Base-by-base conservation (phyloP, 2,113 vertebrate species). In the Geococcyx californianus region DNA sequence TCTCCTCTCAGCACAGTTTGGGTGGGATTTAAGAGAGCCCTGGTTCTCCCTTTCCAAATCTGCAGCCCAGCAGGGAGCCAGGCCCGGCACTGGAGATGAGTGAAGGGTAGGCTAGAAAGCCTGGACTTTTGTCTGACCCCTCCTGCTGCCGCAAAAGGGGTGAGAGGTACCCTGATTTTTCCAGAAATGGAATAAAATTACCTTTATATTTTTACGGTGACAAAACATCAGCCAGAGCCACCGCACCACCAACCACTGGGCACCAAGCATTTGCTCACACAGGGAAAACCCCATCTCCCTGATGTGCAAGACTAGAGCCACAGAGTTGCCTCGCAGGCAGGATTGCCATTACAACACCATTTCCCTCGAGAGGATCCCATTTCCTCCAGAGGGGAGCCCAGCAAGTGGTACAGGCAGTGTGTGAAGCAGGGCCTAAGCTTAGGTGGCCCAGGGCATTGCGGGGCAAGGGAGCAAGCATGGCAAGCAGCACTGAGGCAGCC, bases 141-240 rank as follows among this genome's bases (percentile, higher is more conserved):
- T 68, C n/a, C 74, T 1, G 5, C 63, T 56, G 55, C 75, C 59
- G 47, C 70, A 60, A 34, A 86, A 64, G 84, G 73, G 36, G 49
- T 60, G 72, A 89, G 47, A 44, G 40, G n/a, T 64, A 44, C 78
- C 34, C 60, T 74, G n/a, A n/a, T 70, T 85, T 74, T 88, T 58
- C 66, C 0, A 3, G 3, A 1, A 1, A 1, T 23, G n/a, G 16
- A 52, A 29, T 45, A 73, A 74, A 74, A 90, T 10, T 11, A 38
- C 9, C 11, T 66, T 64, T 34, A 7, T 21, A 14, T 69, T 40
- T 63, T 73, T 72, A 56, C 0, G 0, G 29, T 45, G 33, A 87
- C 38, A 12, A 69, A 64, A 67, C 0, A 0, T 62, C 16, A 11
- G 10, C 29, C 18, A 23, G 59, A 59, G 44, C 34, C 5, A 16